Base-by-base conservation (phyloP, 2,113 vertebrate genomes). In the Parotia lawesii region DNA sequence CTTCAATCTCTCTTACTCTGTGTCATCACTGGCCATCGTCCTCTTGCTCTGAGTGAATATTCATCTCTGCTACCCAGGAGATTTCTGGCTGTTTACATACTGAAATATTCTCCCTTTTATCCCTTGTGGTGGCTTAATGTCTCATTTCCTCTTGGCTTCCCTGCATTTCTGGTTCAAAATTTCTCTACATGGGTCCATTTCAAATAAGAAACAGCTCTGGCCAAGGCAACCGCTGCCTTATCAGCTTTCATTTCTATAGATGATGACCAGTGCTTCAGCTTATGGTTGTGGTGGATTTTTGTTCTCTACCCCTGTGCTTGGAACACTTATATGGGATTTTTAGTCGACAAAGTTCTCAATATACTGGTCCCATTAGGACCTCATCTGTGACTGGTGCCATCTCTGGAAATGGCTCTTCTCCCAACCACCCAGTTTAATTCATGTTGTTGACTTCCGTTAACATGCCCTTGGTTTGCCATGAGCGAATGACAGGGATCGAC, bases 21-120 rank as follows among this genome's bases (percentile, higher is more conserved):
- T 73, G 57, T 94, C 85, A 93, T 75, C 9, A 1, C 51, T 90
- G 60, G 60, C 33, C 79, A 27, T 56, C 60, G 75, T 56, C 75
- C 51, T 71, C 61, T 91, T 83, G 47, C 24, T 88, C 72, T 27
- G 37, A 73, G 28, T 48, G 48, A 70, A 88, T 84, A 76, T 58
- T 93, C 5, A 15, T 60, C 78, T 85, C 33, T 51, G 56, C 81
- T 80, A 37, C 45, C 48, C 1, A 0, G 82, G 91, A 94, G 89
- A 74, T 66, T 83, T 77, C 42, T 76, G 67, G 17, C 50, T 91
- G 48, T 92, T 96, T 87, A 80, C 11, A 3, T 64, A 51, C 44
- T 74, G 85, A 90, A 91, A 83, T 66, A 73, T 21, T 66, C 76
- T 87, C 77, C 35, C 38, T 96, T 96, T 96, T 53, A 95, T 95